A percentile compares a stretch with the other conserved stretches of the same genome.
Conservation (phyloP, 2,888 invertebrate genomes). For the Stictocephala bisonia region DNA sequence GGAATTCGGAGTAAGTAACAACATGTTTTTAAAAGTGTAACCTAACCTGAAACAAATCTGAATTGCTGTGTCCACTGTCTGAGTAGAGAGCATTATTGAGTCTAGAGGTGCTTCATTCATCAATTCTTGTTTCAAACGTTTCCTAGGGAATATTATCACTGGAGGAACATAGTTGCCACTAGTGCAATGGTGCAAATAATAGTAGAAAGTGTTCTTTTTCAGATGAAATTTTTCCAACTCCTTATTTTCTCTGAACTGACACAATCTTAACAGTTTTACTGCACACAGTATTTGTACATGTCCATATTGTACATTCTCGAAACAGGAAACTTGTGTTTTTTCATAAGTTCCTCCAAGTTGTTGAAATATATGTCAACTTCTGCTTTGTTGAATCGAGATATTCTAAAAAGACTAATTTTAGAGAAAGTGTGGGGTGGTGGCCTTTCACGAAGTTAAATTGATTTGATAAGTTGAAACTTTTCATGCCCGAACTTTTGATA, state of each 20-base stretch:
- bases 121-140: constrained; percentile 32
- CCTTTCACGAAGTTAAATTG: too few species aligned
- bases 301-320: constrained; percentile 36
- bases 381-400: constrained; percentile 28
- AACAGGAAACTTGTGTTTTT: constrained; percentile 35
- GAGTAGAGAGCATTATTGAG: constrained; percentile 35
- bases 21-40: constrained; percentile 40
- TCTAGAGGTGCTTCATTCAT: constrained; percentile 39
- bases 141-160: constrained; percentile 32
- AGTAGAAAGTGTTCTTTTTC: constrained; percentile 19
- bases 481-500: too few species aligned
- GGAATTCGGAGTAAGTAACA: neutral
- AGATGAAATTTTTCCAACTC: constrained; percentile 38
- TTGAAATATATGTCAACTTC: constrained; percentile 24
- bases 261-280: constrained; percentile 29
- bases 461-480: too few species aligned
- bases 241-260: constrained; percentile 38
- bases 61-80: constrained; percentile 38
- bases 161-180: constrained; percentile 37
- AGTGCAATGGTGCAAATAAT: constrained; percentile 33
- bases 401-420: constrained; percentile 24
- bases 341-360: neutral
- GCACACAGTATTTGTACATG: constrained; percentile 22
- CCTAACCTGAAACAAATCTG: constrained; percentile 31
- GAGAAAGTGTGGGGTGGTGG: too few species aligned